Evolutionary conservation across 2,113 vertebrate genomes (phyloP), one percentile per base, ranked within the genome.

Genomic region (Cygnus atratus): DNA sequence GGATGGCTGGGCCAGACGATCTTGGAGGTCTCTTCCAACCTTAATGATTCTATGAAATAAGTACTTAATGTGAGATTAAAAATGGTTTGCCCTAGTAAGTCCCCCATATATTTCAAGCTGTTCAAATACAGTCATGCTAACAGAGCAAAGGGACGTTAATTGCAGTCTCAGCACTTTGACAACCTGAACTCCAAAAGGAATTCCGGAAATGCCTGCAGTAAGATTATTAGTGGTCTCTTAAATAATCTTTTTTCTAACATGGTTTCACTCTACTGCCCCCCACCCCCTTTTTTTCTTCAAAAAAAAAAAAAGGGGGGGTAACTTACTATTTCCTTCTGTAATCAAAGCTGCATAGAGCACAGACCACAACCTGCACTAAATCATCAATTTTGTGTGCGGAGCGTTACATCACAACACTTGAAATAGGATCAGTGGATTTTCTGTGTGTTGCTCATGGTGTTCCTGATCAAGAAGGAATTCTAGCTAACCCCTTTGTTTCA

Each of bases 391-490:
- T 21, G 10, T 25, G 31, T 3, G 58, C 58, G 31, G 43, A 73
- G 50, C 22, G 21, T 41, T 3, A 22, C 6, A 22, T 8, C 41
- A 54, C 59, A 62, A 1, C 19, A 18, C 35, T 31, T 41, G 62
- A 28, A 22, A 44, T 5, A 46, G 66, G 52, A 28, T 5, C 41
- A 41, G 54, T 22, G 75, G 41, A 16, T 84, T 86, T 41, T 31
- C 87, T 11, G 4, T 26, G 61, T 43, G 54, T 29, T 35, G 14
- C 84, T 92, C 28, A 0, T 8, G 25, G 58, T 52, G 71, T 17
- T 90, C 68, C 48, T 55, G 78, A 68, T n/a, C 68, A 72, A 84
- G 71, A 62, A 72, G 52, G n/a, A 90, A 89, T 95, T 88, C 44
- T 6, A 11, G 35, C 44, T 61, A 31, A 63, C 68, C 77, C 72